phyloP scores from a whole-genome alignment of 2,113 vertebrate species.

The Hymenochirus boettgeri region DNA sequence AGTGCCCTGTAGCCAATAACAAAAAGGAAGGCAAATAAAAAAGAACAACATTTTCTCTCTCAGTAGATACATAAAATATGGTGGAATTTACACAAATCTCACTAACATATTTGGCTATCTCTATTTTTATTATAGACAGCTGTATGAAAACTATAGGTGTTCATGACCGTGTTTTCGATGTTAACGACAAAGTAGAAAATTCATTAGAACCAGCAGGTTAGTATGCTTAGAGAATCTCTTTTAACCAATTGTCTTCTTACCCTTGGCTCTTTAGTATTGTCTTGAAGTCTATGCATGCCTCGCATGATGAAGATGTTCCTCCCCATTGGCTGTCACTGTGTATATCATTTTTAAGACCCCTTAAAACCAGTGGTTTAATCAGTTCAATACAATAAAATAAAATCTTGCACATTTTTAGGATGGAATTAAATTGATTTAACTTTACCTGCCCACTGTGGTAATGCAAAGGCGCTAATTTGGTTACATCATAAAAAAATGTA shows the following conservation, averaged over 20 bases:
- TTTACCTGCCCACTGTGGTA: too few species aligned
- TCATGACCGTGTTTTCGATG: slow-evolving; percentile 99
- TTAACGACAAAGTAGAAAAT: slow-evolving; percentile 99
- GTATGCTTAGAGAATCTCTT: slow-evolving; percentile 90
- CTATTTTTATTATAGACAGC: slow-evolving; percentile 98
- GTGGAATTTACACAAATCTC: slow-evolving; percentile 68
- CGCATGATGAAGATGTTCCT: slow-evolving; percentile 56
- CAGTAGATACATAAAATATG: slow-evolving; percentile 51
- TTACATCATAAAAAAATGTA: too few species aligned
- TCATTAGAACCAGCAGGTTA: slow-evolving; percentile 99
- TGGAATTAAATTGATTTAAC: too few species aligned
- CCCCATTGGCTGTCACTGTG: slow-evolving; percentile 50
- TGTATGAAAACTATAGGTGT: slow-evolving; percentile 99
- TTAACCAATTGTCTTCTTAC: slow-evolving; percentile 71
- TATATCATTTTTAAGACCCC: slow-evolving; percentile 48
- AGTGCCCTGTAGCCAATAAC: slow-evolving; percentile 53
- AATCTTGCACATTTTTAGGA: too few species aligned
- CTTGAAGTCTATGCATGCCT: slow-evolving; percentile 61
- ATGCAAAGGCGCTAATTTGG: too few species aligned
- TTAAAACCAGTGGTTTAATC: background rate
- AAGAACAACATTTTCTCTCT: too few species aligned
- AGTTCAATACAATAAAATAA: background rate
- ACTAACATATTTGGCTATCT: slow-evolving; percentile 96
- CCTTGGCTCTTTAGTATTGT: slow-evolving; percentile 56
- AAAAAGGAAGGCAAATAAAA: slow-evolving; percentile 44